These are phyloP conservation scores for Acanthaster planci DNA, from an alignment of 35 echinoderm and acorn worm species.

Conservation along the genomic window DNA sequence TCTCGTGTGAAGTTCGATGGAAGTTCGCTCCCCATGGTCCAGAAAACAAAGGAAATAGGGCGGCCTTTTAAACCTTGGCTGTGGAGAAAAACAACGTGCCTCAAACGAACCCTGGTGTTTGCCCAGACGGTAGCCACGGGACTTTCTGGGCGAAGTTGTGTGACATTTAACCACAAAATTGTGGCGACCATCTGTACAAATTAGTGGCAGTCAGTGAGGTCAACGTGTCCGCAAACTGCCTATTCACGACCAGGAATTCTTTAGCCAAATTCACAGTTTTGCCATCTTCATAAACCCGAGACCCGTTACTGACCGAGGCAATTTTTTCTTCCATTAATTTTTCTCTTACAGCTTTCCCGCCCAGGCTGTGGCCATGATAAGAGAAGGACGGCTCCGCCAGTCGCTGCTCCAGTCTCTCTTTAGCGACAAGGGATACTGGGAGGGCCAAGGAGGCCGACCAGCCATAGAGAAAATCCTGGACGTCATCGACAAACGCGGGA, in stretches of 20 bases:
- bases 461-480: slow-evolving; percentile 56
- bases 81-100: no score
- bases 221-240: no score
- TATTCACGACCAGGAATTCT: neutral
- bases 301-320: neutral
- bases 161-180: no score
- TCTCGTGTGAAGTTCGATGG: no score
- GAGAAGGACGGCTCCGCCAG: slow-evolving; percentile 21
- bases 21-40: no score
- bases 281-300: neutral
- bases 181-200: no score
- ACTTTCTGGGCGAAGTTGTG: no score
- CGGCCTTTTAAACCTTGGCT: no score
- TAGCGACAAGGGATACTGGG: slow-evolving; percentile 60
- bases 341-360: slow-evolving; percentile 37
- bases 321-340: neutral
- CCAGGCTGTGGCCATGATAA: slow-evolving; percentile 23
- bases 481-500: slow-evolving; percentile 38
- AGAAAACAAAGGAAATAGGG: no score
- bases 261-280: neutral
- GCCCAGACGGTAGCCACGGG: no score
- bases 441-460: slow-evolving; percentile 49
- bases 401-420: slow-evolving; percentile 55
- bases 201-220: no score
- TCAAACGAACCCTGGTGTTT: no score